Percentiles rank a stretch among this genome's conserved stretches.
Conservation (phyloP, 2,888 invertebrate species). For the Hoplodrina blanda region DNA sequence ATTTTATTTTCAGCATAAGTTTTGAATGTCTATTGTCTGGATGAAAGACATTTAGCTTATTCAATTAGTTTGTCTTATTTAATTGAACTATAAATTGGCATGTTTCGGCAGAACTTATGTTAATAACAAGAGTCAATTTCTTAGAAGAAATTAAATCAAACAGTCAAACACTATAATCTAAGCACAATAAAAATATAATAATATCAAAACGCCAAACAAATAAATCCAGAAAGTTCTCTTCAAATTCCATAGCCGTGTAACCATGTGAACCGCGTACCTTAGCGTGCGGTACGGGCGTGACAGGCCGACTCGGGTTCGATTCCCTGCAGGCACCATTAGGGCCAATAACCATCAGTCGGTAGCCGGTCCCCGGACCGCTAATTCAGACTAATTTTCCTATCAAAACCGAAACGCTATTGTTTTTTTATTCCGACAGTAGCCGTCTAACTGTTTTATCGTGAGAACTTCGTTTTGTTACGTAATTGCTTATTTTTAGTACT, state of each 20-base stretch:
- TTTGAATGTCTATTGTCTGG: no score
- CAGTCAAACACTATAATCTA: no score
- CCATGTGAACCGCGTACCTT: constrained; percentile 78
- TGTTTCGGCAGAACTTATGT: no score
- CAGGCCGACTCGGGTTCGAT: constrained; percentile 78
- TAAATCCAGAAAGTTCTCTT: constrained; percentile 18
- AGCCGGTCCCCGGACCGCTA: constrained; percentile 84
- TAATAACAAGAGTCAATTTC: no score
- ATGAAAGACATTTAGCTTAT: no score
- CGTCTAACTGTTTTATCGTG: constrained; percentile 84
- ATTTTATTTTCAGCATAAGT: no score
- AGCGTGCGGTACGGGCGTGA: constrained; percentile 86
- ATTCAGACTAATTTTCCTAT: constrained; percentile 91
- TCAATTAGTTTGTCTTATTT: no score
- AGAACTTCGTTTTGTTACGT: constrained; percentile 83
- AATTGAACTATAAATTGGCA: no score
- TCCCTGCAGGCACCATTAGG: constrained; percentile 88
- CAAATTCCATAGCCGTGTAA: constrained; percentile 41
- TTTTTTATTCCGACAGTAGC: constrained; percentile 80
- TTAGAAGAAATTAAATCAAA: no score
- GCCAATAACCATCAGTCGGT: constrained; percentile 89
- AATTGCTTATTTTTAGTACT: constrained; percentile 74
- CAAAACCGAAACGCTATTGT: constrained; percentile 85
- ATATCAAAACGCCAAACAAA: constrained; percentile 24
- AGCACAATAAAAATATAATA: not conserved